These are phyloP conservation scores for Cynopterus brachyotis DNA, from an alignment of 2,113 vertebrate genomes.

Conservation along the genomic window DNA sequence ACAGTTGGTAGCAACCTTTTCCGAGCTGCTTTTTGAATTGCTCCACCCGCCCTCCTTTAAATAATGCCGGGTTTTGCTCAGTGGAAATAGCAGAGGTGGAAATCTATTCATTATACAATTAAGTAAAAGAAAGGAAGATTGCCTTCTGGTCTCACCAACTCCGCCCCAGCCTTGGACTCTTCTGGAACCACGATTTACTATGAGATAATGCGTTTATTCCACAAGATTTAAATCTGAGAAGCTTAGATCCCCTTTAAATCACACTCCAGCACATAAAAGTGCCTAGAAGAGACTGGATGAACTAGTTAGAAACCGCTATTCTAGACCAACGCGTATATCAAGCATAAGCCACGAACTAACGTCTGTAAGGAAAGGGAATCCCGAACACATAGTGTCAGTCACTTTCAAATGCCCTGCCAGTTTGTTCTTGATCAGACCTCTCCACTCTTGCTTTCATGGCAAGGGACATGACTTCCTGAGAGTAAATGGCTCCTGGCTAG, in stretches of 20 bases:
- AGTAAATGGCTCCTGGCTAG: background rate
- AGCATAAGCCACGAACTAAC: background rate
- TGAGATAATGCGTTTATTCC: background rate
- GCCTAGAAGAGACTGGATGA: background rate
- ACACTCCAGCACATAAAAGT: conserved; percentile 12
- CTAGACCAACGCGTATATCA: background rate
- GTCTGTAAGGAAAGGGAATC: background rate
- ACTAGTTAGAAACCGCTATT: background rate
- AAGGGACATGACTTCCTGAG: background rate
- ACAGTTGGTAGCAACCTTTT: background rate
- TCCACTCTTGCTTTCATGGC: background rate
- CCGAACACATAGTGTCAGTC: background rate
- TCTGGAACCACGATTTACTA: background rate
- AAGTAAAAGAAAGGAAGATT: background rate
- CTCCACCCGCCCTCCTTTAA: background rate
- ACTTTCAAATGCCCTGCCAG: background rate
- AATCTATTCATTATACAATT: background rate
- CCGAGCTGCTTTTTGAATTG: background rate
- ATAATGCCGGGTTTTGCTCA: background rate
- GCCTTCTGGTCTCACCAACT: background rate
- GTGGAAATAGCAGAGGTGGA: background rate
- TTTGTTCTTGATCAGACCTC: background rate
- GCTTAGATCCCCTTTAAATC: background rate
- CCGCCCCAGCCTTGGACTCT: background rate
- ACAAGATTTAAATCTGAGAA: background rate